These are phyloP conservation scores for Pygocentrus nattereri DNA, from an alignment of 2,797 vertebrate species.

Conservation along the genomic window DNA sequence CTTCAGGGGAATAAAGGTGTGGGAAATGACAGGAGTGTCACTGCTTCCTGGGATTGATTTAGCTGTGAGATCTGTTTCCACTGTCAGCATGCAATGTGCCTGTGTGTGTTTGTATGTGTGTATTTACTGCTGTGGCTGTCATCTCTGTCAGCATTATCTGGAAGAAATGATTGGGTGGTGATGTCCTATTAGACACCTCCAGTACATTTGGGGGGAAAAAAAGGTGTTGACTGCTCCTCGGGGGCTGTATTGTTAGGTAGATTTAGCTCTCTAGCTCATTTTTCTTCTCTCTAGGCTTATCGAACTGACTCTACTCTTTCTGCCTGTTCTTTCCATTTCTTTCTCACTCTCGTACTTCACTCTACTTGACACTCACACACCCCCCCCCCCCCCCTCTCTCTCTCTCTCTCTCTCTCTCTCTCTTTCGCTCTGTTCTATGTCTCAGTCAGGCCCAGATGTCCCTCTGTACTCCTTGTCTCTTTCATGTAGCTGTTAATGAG, in stretches of 20 bases:
- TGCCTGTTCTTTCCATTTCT: not conserved
- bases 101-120: constrained; percentile 52
- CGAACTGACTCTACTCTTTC: not conserved
- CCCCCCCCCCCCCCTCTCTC: constrained; percentile 31
- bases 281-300: constrained; percentile 41
- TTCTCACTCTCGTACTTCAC: not conserved
- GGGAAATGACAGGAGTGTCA: constrained; percentile 60
- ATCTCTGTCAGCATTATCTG: constrained; percentile 59
- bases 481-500: constrained; percentile 67
- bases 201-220: constrained; percentile 40
- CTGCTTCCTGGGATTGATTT: constrained; percentile 61
- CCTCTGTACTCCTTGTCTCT: constrained; percentile 62
- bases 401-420: constrained; percentile 43
- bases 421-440: constrained; percentile 37
- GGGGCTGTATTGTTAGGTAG: constrained; percentile 35
- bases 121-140: constrained; percentile 58
- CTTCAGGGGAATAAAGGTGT: constrained; percentile 55
- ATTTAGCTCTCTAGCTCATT: constrained; percentile 44
- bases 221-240: constrained; percentile 48
- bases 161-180: constrained; percentile 58
- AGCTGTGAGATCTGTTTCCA: constrained; percentile 54
- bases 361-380: constrained; percentile 21
- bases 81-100: constrained; percentile 57
- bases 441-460: constrained; percentile 64
- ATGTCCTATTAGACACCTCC: constrained; percentile 61